Conservation (phyloP, 2,888 invertebrate genomes). For the Chaetoderma sp. region DNA sequence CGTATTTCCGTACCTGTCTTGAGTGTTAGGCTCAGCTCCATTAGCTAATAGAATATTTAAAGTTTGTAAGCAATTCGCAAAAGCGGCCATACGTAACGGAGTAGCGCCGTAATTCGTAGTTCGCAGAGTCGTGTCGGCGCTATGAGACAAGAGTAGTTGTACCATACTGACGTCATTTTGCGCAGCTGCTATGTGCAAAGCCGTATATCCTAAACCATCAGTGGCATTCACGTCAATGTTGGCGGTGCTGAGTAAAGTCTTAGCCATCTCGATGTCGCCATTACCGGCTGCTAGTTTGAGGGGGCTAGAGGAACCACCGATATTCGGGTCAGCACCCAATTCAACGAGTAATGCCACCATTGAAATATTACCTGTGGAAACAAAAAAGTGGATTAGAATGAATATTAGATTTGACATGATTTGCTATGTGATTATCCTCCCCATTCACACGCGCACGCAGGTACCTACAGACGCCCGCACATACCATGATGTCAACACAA, state of each 20-base stretch:
- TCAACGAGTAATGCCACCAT: conserved; percentile 18
- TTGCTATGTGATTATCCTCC: too few species aligned
- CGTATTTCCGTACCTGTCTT: conserved; percentile 28
- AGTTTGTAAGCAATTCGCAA: conserved; percentile 14
- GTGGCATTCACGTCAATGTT: conserved; percentile 23
- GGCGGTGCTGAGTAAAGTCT: conserved; percentile 9
- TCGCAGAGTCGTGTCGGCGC: conserved; percentile 12
- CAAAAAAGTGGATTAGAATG: neutral
- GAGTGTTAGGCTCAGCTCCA: conserved; percentile 28
- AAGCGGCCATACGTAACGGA: conserved; percentile 28
- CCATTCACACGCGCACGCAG: too few species aligned
- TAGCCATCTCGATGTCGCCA: conserved; percentile 8
- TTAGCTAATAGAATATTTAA: conserved; percentile 13
- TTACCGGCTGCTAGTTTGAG: conserved; percentile 24
- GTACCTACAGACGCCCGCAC: too few species aligned
- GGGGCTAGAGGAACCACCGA: neutral
- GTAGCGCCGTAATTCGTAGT: conserved; percentile 27
- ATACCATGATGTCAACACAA: too few species aligned
- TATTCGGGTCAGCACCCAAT: conserved; percentile 21
- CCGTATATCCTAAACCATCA: conserved; percentile 19
- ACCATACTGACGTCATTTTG: conserved; percentile 18
- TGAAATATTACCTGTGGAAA: conserved; percentile 12
- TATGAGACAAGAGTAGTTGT: conserved; percentile 10
- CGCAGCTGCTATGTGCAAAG: conserved; percentile 33
- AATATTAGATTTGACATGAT: too few species aligned